Conservation (phyloP, 2,888 invertebrate species). For the Eupithecia exiguata region DNA sequence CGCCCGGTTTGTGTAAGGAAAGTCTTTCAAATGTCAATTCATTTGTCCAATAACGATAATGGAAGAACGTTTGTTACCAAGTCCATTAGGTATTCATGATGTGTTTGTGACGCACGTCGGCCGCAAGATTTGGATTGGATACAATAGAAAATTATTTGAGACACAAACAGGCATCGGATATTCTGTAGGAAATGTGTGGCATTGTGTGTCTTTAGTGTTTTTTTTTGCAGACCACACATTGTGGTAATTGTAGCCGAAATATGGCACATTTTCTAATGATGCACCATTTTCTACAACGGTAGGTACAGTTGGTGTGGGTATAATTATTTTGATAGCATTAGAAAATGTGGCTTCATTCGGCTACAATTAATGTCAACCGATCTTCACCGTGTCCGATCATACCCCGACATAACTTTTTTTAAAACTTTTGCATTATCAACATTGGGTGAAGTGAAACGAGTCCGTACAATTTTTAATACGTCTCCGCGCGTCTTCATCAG, state of each 20-base stretch:
- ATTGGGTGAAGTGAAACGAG: background rate
- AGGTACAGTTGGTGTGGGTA: no score
- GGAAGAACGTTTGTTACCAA: constrained; percentile 10
- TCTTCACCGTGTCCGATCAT: no score
- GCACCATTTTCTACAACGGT: no score
- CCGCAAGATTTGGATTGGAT: background rate
- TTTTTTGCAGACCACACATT: background rate
- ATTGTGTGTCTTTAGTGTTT: background rate
- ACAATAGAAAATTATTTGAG: constrained; percentile 11
- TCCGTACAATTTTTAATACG: background rate
- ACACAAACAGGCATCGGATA: background rate
- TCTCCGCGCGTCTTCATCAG: background rate
- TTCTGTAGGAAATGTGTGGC: background rate
- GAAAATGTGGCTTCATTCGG: no score
- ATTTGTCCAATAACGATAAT: constrained; percentile 1
- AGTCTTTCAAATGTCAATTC: constrained; percentile 1
- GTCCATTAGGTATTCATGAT: constrained; percentile 19
- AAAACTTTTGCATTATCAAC: background rate
- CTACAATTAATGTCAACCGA: no score
- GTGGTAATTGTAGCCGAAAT: background rate
- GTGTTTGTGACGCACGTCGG: constrained; percentile 13
- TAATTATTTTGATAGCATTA: no score
- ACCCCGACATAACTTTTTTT: no score
- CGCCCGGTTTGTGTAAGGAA: background rate
- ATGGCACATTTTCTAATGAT: no score